Evolutionary conservation across 92 coral and sea anemone genomes (phyloP).

Genomic region (Nematostella vectensis): DNA sequence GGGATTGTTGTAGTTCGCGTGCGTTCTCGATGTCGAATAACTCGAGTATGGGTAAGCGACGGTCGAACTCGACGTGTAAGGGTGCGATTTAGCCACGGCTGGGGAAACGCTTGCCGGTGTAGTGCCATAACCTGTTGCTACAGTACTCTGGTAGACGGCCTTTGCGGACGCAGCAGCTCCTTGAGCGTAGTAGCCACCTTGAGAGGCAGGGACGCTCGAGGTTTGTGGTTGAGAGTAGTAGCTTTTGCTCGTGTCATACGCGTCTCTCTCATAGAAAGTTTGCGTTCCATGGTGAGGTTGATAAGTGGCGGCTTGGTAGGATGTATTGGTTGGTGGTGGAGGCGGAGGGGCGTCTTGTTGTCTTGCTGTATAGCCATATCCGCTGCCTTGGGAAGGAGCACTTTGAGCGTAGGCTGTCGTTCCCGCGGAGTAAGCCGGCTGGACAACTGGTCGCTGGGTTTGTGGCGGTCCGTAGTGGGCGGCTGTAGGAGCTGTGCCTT

Average conservation of each 20-base stretch:
- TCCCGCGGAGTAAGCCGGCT: slow-evolving; percentile 71
- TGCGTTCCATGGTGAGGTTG: slow-evolving; percentile 74
- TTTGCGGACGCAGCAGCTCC: slow-evolving; percentile 71
- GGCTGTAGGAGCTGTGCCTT: slow-evolving; percentile 82
- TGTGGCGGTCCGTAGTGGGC: slow-evolving; percentile 90
- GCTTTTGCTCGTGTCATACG: slow-evolving; percentile 64
- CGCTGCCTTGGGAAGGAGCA: slow-evolving; percentile 71
- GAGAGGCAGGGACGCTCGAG: slow-evolving; percentile 68
- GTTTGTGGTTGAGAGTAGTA: slow-evolving; percentile 83
- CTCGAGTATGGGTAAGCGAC: slow-evolving; percentile 91
- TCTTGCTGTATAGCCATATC: slow-evolving; percentile 97
- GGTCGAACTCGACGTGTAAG: slow-evolving; percentile 77
- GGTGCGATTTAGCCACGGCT: slow-evolving; percentile 65
- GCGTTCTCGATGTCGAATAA: slow-evolving; percentile 32
- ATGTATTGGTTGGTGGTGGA: slow-evolving; percentile 81
- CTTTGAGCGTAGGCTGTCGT: slow-evolving; percentile 67
- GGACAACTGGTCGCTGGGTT: slow-evolving; percentile 68
- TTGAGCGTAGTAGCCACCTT: slow-evolving; percentile 82
- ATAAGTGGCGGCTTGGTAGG: slow-evolving; percentile 56
- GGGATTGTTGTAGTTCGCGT: slow-evolving; percentile 70
- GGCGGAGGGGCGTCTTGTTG: slow-evolving; percentile 94
- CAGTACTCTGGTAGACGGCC: slow-evolving; percentile 76
- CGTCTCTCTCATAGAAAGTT: slow-evolving; percentile 81
- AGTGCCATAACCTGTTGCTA: slow-evolving; percentile 65
- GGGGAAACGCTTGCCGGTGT: slow-evolving; percentile 80